Percentiles rank a stretch among this genome's conserved stretches.
phyloP scores from a whole-genome alignment of 2,113 vertebrate species.

The Phylloscopus trochiloides region DNA sequence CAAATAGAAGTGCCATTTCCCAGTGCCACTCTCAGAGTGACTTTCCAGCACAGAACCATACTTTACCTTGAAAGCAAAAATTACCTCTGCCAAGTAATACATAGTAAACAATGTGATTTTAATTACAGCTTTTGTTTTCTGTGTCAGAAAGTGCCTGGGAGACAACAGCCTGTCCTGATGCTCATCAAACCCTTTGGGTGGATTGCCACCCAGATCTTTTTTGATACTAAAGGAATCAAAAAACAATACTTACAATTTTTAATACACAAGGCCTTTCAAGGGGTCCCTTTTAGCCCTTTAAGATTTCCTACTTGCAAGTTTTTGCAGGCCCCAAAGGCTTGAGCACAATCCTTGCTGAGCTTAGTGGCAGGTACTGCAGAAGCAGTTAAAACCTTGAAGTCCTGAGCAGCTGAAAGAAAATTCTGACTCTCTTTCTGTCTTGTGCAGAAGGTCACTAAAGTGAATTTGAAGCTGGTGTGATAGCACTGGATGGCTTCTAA shows the following conservation, averaged over 20 bases:
- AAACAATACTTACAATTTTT: not conserved
- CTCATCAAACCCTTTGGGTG: not conserved
- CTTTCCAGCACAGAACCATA: not conserved
- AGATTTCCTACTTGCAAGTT: not conserved
- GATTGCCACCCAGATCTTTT: not conserved
- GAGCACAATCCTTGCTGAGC: not conserved
- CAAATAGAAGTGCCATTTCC: not conserved
- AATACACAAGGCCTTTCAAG: not conserved
- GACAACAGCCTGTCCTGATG: not conserved
- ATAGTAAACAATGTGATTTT: not conserved
- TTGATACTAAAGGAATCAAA: not conserved
- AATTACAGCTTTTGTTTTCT: not conserved
- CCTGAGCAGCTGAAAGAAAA: not conserved
- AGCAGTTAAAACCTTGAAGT: not conserved
- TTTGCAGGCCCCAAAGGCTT: not conserved
- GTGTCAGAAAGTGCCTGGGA: not conserved
- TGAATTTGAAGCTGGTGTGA: not conserved
- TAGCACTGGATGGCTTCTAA: not conserved
- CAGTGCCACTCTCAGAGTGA: not conserved
- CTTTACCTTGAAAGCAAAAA: not conserved
- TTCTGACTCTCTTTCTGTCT: not conserved
- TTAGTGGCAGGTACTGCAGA: not conserved
- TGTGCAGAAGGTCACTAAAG: constrained; percentile 2
- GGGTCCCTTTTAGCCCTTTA: not conserved
- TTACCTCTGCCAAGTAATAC: not conserved